These are phyloP conservation scores for Drosophila rufa DNA, from an alignment of 1,140 invertebrate genomes.

Conservation along the genomic window DNA sequence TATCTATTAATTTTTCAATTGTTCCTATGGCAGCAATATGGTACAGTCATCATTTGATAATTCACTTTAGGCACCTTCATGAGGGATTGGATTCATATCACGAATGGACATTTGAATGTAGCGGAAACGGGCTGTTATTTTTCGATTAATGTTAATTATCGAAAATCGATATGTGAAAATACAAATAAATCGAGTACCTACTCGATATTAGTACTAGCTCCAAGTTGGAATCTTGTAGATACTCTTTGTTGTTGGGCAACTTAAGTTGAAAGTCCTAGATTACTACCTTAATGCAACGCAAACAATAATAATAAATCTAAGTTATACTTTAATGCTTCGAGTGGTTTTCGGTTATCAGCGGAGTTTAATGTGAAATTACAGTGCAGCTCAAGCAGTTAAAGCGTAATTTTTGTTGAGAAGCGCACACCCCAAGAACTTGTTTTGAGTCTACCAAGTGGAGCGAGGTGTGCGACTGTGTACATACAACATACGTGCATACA, in stretches of 20 bases:
- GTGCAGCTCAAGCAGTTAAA: constrained; percentile 3
- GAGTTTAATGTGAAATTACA: not conserved
- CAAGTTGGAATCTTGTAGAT: constrained; percentile 21
- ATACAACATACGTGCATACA: constrained; percentile 24
- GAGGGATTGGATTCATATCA: not conserved
- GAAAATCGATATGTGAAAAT: not conserved
- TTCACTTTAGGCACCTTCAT: too few species aligned
- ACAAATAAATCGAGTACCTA: not conserved
- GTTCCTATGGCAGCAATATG: too few species aligned
- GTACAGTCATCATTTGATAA: too few species aligned
- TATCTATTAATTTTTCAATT: too few species aligned
- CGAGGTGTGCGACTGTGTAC: constrained; percentile 23
- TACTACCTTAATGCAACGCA: not conserved
- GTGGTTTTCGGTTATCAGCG: not conserved
- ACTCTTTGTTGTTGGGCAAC: constrained; percentile 27
- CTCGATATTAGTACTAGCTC: not conserved
- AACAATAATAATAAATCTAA: constrained; percentile 2
- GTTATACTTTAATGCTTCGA: not conserved
- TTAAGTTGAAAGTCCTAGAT: constrained; percentile 6
- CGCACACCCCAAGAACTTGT: constrained; percentile 44
- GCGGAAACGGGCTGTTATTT: not conserved
- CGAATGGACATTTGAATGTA: not conserved
- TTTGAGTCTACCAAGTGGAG: constrained; percentile 36
- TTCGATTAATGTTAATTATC: not conserved
- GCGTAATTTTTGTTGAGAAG: not conserved